phyloP scores from a whole-genome alignment of 2,113 vertebrate species.

The Paradoxurus hermaphroditus region DNA sequence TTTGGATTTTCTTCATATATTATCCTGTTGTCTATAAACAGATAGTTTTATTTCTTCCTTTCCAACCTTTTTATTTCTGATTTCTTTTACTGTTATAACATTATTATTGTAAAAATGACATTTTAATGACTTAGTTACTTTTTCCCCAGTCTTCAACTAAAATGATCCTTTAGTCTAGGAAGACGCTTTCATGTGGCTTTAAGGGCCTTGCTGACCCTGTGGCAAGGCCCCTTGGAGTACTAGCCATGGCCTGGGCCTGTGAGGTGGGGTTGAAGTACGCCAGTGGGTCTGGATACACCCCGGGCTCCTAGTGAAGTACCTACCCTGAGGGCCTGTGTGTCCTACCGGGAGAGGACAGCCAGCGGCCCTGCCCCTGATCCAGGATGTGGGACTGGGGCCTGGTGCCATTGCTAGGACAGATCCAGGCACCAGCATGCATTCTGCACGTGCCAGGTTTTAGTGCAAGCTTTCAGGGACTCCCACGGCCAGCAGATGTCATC shows the following conservation, averaged over 20 bases:
- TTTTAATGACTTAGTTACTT: background rate
- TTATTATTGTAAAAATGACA: background rate
- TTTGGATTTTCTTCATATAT: background rate
- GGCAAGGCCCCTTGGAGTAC: background rate
- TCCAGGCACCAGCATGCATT: background rate
- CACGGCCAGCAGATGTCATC: background rate
- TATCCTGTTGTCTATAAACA: background rate
- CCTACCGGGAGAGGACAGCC: background rate
- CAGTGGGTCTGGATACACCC: background rate
- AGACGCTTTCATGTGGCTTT: background rate
- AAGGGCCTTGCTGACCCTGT: background rate
- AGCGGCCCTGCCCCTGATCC: background rate
- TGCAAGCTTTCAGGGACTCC: background rate
- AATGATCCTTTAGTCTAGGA: background rate
- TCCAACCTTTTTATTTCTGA: background rate
- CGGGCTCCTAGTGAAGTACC: background rate
- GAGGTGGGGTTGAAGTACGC: background rate
- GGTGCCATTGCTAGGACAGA: accelerated
- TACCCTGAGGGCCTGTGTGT: background rate
- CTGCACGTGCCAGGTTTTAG: background rate
- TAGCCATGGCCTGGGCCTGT: background rate
- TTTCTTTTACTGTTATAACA: background rate
- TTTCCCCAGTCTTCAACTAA: background rate
- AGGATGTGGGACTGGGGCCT: background rate
- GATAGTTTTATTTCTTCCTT: background rate